Percentiles rank a stretch among this genome's conserved stretches.
Conservation (phyloP, 2,797 vertebrate genomes). For the Pterois miles region DNA sequence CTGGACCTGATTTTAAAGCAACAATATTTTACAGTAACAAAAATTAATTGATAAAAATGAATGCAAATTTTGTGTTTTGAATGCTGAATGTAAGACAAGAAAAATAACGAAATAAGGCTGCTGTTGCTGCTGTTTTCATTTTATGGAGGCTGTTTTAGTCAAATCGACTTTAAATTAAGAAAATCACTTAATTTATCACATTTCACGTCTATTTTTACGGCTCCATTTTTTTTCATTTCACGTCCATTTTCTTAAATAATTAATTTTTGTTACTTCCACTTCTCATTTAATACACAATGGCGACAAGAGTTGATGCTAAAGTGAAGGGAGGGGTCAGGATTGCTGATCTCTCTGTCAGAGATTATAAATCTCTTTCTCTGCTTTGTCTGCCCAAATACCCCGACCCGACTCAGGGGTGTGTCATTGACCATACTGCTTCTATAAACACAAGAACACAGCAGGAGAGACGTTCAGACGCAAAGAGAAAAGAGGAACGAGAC, state of each 20-base stretch:
- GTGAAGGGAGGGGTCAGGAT: constrained; percentile 21
- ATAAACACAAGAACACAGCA: constrained; percentile 65
- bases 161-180: too few species aligned
- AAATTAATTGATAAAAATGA: too few species aligned
- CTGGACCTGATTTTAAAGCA: not conserved
- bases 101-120: too few species aligned
- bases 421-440: constrained; percentile 39
- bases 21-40: not conserved
- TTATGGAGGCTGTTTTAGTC: rapidly evolving
- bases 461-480: constrained; percentile 4
- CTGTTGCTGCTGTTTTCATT: too few species aligned
- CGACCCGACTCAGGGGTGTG: constrained; percentile 49
- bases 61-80: too few species aligned
- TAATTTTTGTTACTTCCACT: too few species aligned
- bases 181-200: too few species aligned
- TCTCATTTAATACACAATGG: not conserved
- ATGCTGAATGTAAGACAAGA: too few species aligned
- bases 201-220: too few species aligned
- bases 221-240: too few species aligned
- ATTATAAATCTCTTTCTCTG: constrained; percentile 33
- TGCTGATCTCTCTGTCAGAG: constrained; percentile 10
- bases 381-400: constrained; percentile 10
- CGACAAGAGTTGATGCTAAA: not conserved
- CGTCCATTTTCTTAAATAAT: too few species aligned
- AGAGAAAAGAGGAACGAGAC: not conserved